Conservation (phyloP, 2,888 invertebrate species). For the Uropetala carovei region DNA sequence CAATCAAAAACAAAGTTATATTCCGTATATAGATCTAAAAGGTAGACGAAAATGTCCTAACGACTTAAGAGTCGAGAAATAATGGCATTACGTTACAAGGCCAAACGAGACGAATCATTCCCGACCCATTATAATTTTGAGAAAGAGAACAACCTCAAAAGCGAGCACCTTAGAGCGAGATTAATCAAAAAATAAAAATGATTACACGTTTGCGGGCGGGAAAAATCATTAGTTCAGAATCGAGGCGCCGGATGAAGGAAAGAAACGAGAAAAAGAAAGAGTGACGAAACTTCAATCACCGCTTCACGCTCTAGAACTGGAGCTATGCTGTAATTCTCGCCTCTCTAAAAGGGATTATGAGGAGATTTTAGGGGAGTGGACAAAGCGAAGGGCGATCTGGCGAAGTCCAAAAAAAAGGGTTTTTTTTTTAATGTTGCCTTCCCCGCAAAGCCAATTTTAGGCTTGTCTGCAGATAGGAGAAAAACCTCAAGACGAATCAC, state of each 20-base stretch:
- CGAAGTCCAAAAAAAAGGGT: neutral
- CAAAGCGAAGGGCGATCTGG: neutral
- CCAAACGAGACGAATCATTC: neutral
- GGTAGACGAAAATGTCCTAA: neutral
- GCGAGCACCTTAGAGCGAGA: neutral
- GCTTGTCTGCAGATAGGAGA: too few species aligned
- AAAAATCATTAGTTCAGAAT: neutral
- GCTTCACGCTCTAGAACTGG: neutral
- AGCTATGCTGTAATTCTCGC: neutral
- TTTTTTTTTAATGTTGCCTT: neutral
- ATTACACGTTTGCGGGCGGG: neutral
- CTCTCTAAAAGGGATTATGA: neutral
- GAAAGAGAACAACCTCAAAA: neutral
- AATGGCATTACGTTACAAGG: neutral
- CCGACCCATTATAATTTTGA: neutral
- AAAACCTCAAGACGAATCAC: too few species aligned
- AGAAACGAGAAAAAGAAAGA: neutral
- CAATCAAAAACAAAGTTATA: too few species aligned
- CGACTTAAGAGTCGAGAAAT: neutral
- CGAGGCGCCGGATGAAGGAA: neutral
- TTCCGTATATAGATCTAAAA: neutral
- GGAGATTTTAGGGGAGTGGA: neutral
- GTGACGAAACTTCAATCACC: conserved; percentile 16
- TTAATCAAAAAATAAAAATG: neutral
- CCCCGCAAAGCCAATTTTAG: neutral